Evolutionary conservation across 2,113 vertebrate species (phyloP).

Genomic region (Tragelaphus imberbis): DNA sequence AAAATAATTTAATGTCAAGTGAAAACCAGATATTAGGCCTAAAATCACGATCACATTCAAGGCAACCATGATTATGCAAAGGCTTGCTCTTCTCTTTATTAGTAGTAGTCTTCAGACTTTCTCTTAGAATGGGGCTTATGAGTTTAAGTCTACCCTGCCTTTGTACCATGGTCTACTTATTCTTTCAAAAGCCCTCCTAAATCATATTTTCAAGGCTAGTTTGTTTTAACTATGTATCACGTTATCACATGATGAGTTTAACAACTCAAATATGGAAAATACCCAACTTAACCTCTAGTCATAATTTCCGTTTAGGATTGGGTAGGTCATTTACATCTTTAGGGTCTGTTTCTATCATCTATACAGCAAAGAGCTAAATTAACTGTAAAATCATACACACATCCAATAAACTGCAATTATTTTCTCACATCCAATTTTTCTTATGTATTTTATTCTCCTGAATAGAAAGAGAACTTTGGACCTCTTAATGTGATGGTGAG

Average conservation of each 20-base stretch:
- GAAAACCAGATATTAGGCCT: not conserved
- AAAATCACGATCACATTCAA: not conserved
- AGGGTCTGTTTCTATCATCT: not conserved
- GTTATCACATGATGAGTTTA: not conserved
- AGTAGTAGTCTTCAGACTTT: not conserved
- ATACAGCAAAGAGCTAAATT: not conserved
- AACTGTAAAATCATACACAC: not conserved
- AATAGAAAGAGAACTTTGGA: not conserved
- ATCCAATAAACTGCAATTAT: not conserved
- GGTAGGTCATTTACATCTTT: not conserved
- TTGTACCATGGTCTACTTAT: not conserved
- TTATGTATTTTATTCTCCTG: not conserved
- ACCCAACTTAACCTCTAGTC: not conserved
- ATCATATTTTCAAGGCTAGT: not conserved
- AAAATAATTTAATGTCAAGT: not conserved
- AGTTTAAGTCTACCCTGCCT: not conserved
- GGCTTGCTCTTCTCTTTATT: not conserved
- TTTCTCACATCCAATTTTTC: not conserved
- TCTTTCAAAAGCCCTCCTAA: not conserved
- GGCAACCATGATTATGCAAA: not conserved
- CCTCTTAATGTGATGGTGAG: not conserved
- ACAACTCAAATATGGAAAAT: not conserved
- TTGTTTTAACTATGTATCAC: not conserved
- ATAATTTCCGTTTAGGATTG: not conserved
- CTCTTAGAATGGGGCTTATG: not conserved